These are phyloP conservation scores for Astyanax mexicanus DNA, from an alignment of 2,797 vertebrate genomes.

Conservation along the genomic window DNA sequence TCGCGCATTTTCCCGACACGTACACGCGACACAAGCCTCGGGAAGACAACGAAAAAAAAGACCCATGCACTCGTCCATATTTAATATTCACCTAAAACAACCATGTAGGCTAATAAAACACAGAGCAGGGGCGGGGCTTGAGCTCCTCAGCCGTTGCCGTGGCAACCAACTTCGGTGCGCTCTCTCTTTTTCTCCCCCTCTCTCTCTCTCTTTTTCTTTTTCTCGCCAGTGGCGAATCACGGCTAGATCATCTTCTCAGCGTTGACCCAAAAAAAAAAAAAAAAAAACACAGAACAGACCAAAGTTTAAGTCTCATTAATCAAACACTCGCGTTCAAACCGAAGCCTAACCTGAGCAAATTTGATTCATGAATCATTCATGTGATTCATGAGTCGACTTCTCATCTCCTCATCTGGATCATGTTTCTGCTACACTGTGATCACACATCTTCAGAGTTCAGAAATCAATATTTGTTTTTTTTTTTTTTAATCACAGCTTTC, in stretches of 20 bases:
- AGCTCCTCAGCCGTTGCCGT: conserved; percentile 60
- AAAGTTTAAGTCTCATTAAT: conserved; percentile 39
- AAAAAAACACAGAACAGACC: neutral
- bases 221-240: conserved; percentile 40
- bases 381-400: neutral
- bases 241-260: neutral
- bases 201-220: too few relatives aligned
- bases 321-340: conserved; percentile 17
- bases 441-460: too few relatives aligned
- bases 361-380: neutral
- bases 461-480: too few relatives aligned
- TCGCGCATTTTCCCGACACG: neutral
- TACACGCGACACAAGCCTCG: neutral
- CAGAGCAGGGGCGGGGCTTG: conserved; percentile 31
- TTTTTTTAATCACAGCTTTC: too few relatives aligned
- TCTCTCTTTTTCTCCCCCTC: too few relatives aligned
- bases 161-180: conserved; percentile 60
- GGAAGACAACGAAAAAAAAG: too few relatives aligned
- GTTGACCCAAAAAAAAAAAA: conserved; percentile 13
- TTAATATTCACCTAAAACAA: neutral
- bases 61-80: neutral
- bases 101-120: neutral
- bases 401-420: too few relatives aligned
- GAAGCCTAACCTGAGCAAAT: neutral
- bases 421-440: too few relatives aligned